These are phyloP conservation scores for Falco punctatus DNA, from an alignment of 2,113 vertebrate species.

Conservation along the genomic window DNA sequence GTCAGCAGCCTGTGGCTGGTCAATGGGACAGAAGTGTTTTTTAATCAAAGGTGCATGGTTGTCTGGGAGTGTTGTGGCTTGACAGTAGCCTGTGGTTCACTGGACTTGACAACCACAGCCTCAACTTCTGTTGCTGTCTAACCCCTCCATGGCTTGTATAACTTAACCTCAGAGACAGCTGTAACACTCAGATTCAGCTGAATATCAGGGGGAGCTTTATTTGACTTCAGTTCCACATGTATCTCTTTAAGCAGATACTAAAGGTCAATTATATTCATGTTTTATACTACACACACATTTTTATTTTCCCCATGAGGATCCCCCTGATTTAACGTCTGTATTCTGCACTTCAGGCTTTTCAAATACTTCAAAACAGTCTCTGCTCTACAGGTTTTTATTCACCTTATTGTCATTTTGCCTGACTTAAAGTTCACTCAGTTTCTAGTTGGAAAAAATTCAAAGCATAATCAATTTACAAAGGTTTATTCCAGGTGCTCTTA, in stretches of 20 bases:
- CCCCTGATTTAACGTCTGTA: neutral
- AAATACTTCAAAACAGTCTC: neutral
- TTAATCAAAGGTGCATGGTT: neutral
- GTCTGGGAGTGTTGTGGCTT: neutral
- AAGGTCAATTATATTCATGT: neutral
- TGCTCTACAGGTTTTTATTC: neutral
- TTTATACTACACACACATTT: neutral
- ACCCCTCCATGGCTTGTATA: neutral
- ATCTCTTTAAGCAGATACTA: neutral
- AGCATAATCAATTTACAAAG: neutral
- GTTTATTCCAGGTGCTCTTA: neutral
- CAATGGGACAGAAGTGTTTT: neutral
- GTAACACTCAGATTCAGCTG: neutral
- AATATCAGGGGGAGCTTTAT: neutral
- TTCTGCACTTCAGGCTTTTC: neutral
- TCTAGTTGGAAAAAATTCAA: neutral
- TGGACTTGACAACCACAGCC: neutral
- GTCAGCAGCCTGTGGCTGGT: neutral
- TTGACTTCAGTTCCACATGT: neutral
- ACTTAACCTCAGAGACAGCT: neutral
- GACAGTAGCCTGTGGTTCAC: neutral
- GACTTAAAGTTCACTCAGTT: neutral
- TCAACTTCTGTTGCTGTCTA: neutral
- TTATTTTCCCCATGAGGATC: neutral
- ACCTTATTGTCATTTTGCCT: neutral